Evolutionary conservation across 2,113 vertebrate species (phyloP), one percentile per base, ranked within the genome.

Genomic region (Chrysochloris asiatica): DNA sequence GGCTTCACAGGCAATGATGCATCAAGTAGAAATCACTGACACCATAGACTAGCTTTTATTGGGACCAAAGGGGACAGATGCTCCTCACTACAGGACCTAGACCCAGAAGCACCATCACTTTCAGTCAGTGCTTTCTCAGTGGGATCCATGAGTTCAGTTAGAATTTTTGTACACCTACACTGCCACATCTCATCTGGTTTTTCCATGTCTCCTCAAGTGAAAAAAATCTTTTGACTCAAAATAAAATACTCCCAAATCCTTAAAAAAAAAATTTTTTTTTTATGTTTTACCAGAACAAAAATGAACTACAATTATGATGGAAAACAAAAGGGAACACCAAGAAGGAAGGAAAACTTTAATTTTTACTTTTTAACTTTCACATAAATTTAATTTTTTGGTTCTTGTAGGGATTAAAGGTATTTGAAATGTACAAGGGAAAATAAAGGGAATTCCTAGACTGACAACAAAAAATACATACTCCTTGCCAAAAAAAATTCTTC

Each of bases 341-440:
- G 50, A 92, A 86, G 72, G n/a, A 83, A 83, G 77, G 67, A 78
- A 90, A 94, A 12, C 43, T 94, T 86, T 78, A 47, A 50, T 72
- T 88, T 84, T 92, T 72, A 77, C 89, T 96, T 93, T 86, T 85
- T 63, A 81, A 61, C 52, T 77, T 47, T 86, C 61, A 80, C 17
- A 52, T 86, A 89, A 81, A 80, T 83, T 81, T 88, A 24, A 1
- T 65, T 69, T 41, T 61, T 45, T 12, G 41, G 8, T n/a, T 88
- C 41, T 72, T 86, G 22, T 5, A 54, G 33, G 52, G 28, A 47
- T 65, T 54, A 38, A 65, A 90, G 26, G 50, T 80, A 11, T 17
- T 59, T 43, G n/a, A 87, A 91, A 71, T 72, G n/a, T 78, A 1
- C 21, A 43, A 45, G 11, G 61, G 2, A 28, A 50, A 38, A 52